phyloP scores from a whole-genome alignment of 37 sponge, comb jelly and placozoan genomes.

The Diacarnus erythraeanus region DNA sequence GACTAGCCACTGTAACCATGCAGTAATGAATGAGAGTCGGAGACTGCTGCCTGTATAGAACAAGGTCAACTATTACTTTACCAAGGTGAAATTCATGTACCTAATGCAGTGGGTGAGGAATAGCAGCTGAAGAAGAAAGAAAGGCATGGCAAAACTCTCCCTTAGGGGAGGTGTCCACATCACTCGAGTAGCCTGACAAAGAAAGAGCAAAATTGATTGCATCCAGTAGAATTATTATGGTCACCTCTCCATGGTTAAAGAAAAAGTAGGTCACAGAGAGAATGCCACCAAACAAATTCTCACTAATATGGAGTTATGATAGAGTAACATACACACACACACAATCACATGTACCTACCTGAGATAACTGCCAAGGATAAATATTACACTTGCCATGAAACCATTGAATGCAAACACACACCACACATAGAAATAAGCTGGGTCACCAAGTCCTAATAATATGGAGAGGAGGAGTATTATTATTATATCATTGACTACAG shows the following conservation, averaged over 20 bases:
- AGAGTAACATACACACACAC: not conserved
- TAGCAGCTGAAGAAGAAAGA: slow-evolving; percentile 79
- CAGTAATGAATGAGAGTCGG: not conserved
- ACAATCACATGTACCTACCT: slow-evolving; percentile 52
- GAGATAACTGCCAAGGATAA: slow-evolving; percentile 59
- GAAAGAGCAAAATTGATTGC: not conserved
- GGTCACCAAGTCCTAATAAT: slow-evolving; percentile 74
- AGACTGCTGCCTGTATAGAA: slow-evolving; percentile 8
- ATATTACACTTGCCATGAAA: slow-evolving; percentile 42
- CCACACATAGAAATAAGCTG: slow-evolving; percentile 83
- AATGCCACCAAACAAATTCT: slow-evolving; percentile 58
- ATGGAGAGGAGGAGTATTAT: not conserved
- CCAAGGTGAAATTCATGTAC: slow-evolving; percentile 3
- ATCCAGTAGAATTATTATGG: not conserved
- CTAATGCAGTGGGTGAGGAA: slow-evolving; percentile 53
- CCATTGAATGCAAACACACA: slow-evolving; percentile 89
- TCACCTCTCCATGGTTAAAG: slow-evolving; percentile 83
- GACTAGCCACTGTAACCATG: slow-evolving; percentile 24
- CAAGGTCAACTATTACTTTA: not conserved
- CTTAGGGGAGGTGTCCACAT: slow-evolving; percentile 98
- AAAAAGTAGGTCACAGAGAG: slow-evolving; percentile 55
- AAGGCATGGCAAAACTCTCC: slow-evolving; percentile 94
- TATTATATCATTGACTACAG: too few species aligned
- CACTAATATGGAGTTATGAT: slow-evolving; percentile 36
- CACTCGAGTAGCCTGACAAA: slow-evolving; percentile 76